Conservation (phyloP, 2,113 vertebrate species). For the Ellobius talpinus region DNA sequence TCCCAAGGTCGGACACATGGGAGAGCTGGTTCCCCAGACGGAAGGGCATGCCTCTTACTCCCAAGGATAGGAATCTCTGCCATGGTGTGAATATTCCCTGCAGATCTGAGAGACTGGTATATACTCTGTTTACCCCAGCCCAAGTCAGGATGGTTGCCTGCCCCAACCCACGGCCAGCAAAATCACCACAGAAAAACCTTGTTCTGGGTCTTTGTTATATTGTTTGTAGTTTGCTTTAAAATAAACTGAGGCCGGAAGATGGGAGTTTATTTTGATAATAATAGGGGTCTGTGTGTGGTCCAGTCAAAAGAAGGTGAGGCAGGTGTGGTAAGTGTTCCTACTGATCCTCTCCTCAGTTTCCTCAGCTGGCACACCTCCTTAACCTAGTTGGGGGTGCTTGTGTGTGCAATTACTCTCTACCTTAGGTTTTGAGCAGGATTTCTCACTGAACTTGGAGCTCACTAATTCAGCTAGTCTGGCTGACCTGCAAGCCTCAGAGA, state of each 20-base stretch:
- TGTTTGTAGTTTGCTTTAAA: conserved; percentile 9
- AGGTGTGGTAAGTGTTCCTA: background rate
- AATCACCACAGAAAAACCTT: background rate
- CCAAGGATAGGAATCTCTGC: background rate
- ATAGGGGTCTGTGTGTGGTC: background rate
- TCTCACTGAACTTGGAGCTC: background rate
- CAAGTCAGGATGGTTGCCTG: background rate
- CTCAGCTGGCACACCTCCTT: background rate
- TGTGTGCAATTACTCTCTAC: background rate
- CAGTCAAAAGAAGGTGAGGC: background rate
- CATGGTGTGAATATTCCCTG: background rate
- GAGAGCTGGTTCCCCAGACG: background rate
- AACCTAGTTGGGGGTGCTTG: background rate
- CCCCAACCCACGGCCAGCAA: background rate
- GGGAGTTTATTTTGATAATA: background rate
- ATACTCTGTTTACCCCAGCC: background rate
- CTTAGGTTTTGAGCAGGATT: background rate
- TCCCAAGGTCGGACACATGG: background rate
- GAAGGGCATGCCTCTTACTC: background rate
- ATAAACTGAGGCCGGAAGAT: background rate
- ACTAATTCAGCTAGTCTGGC: background rate
- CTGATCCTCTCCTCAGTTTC: background rate
- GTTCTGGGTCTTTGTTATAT: background rate
- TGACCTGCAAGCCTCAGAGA: background rate
- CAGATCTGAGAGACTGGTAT: background rate